Evolutionary conservation across 2,888 invertebrate species (phyloP).

Genomic region (Mythimna loreyi): DNA sequence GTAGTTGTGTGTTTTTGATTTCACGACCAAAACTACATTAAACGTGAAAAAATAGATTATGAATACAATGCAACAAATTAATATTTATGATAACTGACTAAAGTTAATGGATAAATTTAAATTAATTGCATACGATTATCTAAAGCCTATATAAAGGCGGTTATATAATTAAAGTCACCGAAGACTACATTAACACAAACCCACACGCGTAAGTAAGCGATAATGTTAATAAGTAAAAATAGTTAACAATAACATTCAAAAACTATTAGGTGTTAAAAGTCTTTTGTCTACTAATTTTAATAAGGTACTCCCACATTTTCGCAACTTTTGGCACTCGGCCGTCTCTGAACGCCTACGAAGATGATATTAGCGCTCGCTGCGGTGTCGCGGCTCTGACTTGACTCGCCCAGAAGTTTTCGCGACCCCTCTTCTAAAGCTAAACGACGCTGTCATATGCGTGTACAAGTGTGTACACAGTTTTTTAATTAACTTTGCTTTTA

Average conservation of each 20-base stretch:
- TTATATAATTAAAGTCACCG: constrained; percentile 66
- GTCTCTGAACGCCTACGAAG: constrained; percentile 75
- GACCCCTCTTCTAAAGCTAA: constrained; percentile 75
- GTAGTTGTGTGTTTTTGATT: constrained; percentile 60
- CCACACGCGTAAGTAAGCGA: constrained; percentile 86
- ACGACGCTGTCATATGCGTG: constrained; percentile 73
- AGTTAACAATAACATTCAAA: constrained; percentile 68
- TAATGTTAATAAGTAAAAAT: constrained; percentile 71
- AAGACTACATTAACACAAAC: constrained; percentile 88
- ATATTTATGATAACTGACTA: constrained; percentile 62
- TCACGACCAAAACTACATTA: constrained; percentile 56
- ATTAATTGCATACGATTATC: constrained; percentile 68
- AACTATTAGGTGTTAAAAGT: constrained; percentile 70
- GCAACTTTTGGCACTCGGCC: constrained; percentile 67
- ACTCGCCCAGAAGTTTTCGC: constrained; percentile 73
- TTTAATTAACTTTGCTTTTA: constrained; percentile 82
- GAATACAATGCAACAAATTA: constrained; percentile 68
- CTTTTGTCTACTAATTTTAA: constrained; percentile 70
- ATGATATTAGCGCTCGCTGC: constrained; percentile 65
- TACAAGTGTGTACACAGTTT: constrained; percentile 75
- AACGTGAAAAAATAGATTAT: constrained; percentile 55
- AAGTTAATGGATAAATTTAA: constrained; percentile 69
- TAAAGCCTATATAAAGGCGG: constrained; percentile 63
- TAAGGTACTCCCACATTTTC: constrained; percentile 63
- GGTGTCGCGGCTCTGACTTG: constrained; percentile 40